Percentiles rank a stretch among this genome's conserved stretches.
Evolutionary conservation across 2,888 invertebrate genomes (phyloP).

Genomic region (Hybos culiciformis): DNA sequence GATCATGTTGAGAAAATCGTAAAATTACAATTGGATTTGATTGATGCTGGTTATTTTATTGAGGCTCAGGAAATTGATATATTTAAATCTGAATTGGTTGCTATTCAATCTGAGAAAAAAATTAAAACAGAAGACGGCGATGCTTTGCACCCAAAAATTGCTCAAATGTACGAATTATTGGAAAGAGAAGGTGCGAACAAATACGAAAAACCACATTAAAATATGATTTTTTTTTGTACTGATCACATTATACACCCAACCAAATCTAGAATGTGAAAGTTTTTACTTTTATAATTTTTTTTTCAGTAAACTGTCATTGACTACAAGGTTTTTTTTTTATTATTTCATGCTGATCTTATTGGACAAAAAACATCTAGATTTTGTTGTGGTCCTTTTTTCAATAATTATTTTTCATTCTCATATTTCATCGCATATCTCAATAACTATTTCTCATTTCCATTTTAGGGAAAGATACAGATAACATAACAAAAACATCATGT

Average conservation of each 20-base stretch:
- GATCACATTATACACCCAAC: neutral
- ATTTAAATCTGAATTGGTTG: conserved; percentile 27
- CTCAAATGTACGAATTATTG: conserved; percentile 36
- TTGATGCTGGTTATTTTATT: conserved; percentile 59
- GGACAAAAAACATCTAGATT: too few species aligned
- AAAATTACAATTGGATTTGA: conserved; percentile 51
- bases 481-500: conserved; percentile 28
- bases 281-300: too few species aligned
- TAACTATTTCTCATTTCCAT: conserved; percentile 15
- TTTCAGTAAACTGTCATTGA: too few species aligned
- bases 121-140: conserved; percentile 26
- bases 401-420: neutral
- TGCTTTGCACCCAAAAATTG: conserved; percentile 36
- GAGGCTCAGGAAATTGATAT: conserved; percentile 55
- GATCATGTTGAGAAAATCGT: conserved; percentile 31
- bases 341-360: too few species aligned
- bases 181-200: conserved; percentile 16
- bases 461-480: conserved; percentile 14
- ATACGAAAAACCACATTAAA: conserved; percentile 7
- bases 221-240: neutral
- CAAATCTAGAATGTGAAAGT: too few species aligned
- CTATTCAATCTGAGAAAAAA: conserved; percentile 24
- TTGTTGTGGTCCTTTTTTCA: conserved; percentile 6
- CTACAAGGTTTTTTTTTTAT: too few species aligned
- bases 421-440: neutral